Evolutionary conservation across 2,113 vertebrate species (phyloP).

Genomic region (Pygoscelis adeliae): DNA sequence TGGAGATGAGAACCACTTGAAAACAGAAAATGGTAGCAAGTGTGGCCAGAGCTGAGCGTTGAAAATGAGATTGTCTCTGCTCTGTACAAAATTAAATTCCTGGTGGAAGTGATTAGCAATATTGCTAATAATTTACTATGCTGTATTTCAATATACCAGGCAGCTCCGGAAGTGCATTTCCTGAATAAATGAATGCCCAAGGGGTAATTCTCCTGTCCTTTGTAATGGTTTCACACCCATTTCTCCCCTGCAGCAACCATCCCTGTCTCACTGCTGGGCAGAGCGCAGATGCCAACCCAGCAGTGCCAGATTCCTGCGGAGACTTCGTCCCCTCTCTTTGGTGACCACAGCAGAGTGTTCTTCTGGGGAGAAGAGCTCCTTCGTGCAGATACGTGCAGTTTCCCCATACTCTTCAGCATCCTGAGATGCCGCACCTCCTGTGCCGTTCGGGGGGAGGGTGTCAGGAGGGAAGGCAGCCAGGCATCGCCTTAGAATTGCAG

Average conservation of each 20-base stretch:
- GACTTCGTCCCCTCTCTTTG: not conserved
- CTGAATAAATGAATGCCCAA: not conserved
- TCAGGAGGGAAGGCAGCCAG: not conserved
- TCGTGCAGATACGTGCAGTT: rapidly evolving
- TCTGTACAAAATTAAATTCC: not conserved
- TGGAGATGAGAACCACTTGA: rapidly evolving
- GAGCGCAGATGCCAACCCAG: not conserved
- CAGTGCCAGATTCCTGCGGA: not conserved
- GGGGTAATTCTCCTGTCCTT: not conserved
- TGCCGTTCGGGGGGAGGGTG: rapidly evolving
- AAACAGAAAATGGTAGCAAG: not conserved
- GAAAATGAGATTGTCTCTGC: not conserved
- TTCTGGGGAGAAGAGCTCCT: not conserved
- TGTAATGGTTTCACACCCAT: rapidly evolving
- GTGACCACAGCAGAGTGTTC: rapidly evolving
- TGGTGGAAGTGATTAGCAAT: not conserved
- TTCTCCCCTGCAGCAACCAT: not conserved
- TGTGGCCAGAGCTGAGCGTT: not conserved
- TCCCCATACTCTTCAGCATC: not conserved
- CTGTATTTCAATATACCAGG: not conserved
- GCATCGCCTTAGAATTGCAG: not conserved
- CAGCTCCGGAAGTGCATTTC: not conserved
- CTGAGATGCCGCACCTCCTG: rapidly evolving
- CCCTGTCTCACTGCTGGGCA: not conserved
- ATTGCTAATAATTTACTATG: not conserved